Evolutionary conservation across 2,888 invertebrate species (phyloP).

Genomic region (Drosophila neonasuta): DNA sequence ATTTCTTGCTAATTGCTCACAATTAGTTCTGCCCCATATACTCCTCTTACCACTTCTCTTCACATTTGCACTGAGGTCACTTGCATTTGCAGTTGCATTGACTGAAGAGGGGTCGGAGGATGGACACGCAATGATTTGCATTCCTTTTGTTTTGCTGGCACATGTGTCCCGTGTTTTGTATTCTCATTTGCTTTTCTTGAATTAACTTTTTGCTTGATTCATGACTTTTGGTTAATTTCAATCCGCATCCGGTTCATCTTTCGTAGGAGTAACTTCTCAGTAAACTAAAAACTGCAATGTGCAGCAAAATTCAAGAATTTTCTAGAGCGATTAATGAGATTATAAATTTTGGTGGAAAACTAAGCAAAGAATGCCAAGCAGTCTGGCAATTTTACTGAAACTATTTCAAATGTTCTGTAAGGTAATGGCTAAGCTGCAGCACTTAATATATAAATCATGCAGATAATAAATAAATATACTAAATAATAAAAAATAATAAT

Average conservation of each 20-base stretch:
- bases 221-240: conserved; percentile 76
- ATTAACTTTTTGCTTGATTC: conserved; percentile 80
- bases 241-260: conserved; percentile 54
- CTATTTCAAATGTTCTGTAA: background rate
- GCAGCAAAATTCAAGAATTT: conserved; percentile 1
- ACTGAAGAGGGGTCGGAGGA: background rate
- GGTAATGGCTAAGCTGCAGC: background rate
- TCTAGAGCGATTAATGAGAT: conserved; percentile 33
- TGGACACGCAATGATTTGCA: conserved; percentile 68
- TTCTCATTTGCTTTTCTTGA: conserved; percentile 56
- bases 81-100: conserved; percentile 32
- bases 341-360: conserved; percentile 5
- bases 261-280: conserved; percentile 26
- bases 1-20: conserved; percentile 79
- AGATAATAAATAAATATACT: too few species aligned
- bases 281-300: conserved; percentile 4
- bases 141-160: conserved; percentile 54
- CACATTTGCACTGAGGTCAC: conserved; percentile 4
- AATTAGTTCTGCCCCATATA: conserved; percentile 73
- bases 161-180: conserved; percentile 40
- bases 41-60: conserved; percentile 3
- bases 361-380: conserved; percentile 10
- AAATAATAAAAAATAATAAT: too few species aligned
- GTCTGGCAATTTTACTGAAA: conserved; percentile 25
- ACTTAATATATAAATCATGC: background rate